phyloP scores from a whole-genome alignment of 2,113 vertebrate genomes.

The Falco punctatus region DNA sequence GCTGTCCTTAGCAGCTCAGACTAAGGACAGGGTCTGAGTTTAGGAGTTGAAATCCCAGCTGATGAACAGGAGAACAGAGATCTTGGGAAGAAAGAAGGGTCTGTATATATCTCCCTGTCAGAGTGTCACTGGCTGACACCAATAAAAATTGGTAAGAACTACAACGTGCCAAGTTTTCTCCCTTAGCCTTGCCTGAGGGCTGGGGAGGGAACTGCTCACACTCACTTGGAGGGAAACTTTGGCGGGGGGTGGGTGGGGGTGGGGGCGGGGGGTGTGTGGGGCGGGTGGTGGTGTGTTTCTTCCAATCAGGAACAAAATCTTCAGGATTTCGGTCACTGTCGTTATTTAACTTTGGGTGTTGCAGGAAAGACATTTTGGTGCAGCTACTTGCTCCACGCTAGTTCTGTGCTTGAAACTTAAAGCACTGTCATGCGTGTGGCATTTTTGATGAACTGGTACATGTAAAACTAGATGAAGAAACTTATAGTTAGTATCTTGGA shows the following conservation, averaged over 20 bases:
- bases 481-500: background rate
- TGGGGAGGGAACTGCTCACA: background rate
- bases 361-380: background rate
- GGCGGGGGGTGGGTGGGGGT: rapidly evolving
- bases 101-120: background rate
- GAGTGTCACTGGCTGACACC: background rate
- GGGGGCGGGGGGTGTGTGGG: no score
- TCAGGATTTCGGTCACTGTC: background rate
- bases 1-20: background rate
- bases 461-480: background rate
- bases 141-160: background rate
- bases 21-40: background rate
- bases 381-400: background rate
- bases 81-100: background rate
- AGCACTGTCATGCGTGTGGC: background rate
- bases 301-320: background rate
- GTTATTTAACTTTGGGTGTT: background rate
- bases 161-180: background rate
- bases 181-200: background rate
- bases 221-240: background rate
- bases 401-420: background rate
- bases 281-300: background rate
- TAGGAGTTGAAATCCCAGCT: background rate
- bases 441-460: background rate
- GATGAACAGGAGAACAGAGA: background rate